Conservation (phyloP, 2,113 vertebrate species). For the Chionodraco myersi region DNA sequence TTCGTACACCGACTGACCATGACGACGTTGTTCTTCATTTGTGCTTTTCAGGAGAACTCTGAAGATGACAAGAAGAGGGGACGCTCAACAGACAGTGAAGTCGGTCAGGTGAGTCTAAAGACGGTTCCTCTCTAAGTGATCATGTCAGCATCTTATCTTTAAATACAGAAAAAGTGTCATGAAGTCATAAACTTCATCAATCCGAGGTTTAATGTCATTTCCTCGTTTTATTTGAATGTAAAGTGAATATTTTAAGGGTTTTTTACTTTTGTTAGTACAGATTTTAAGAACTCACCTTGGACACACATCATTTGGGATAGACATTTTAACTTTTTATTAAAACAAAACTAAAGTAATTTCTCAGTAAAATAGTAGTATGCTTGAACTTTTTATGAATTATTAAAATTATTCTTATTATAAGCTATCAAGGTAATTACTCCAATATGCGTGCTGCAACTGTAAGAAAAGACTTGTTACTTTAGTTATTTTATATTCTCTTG, state of each 20-base stretch:
- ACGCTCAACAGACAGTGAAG: conserved; percentile 90
- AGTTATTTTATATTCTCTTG: too few relatives aligned
- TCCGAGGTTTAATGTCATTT: not conserved
- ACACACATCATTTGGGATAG: too few relatives aligned
- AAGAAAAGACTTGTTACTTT: too few relatives aligned
- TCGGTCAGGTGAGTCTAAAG: conserved; percentile 82
- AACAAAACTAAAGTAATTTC: too few relatives aligned
- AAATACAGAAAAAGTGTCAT: not conserved
- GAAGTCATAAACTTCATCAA: not conserved
- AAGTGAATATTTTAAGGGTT: not conserved
- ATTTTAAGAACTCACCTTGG: too few relatives aligned
- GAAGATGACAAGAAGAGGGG: conserved; percentile 92
- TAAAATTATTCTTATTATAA: too few relatives aligned
- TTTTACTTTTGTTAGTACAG: not conserved
- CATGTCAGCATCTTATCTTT: not conserved
- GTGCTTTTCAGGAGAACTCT: conserved; percentile 85
- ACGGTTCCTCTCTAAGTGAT: not conserved
- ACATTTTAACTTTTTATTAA: too few relatives aligned
- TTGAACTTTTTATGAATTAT: too few relatives aligned
- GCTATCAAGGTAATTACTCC: too few relatives aligned
- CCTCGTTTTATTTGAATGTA: not conserved
- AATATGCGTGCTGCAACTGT: too few relatives aligned
- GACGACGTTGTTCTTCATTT: not conserved
- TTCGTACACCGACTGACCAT: too few relatives aligned
- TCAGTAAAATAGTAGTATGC: too few relatives aligned